phyloP scores from a whole-genome alignment of 2,888 invertebrate genomes.

The Brenthis daphne region DNA sequence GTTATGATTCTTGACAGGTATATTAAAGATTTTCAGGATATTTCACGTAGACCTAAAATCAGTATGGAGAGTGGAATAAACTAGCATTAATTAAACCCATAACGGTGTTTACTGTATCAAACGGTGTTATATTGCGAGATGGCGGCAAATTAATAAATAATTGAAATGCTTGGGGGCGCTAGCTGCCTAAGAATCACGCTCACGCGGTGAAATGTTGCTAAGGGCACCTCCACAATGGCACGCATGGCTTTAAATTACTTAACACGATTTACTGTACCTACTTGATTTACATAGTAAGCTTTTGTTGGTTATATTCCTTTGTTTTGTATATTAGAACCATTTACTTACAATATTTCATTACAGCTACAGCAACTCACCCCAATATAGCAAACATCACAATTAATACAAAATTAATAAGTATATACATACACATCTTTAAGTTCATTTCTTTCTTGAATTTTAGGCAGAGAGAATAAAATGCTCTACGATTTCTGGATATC shows the following conservation, averaged over 20 bases:
- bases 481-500: too few species aligned
- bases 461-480: too few species aligned
- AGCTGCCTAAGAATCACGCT: slow-evolving; percentile 59
- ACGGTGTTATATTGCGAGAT: slow-evolving; percentile 47
- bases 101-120: slow-evolving; percentile 41
- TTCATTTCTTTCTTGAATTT: too few species aligned
- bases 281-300: slow-evolving; percentile 7
- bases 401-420: too few species aligned
- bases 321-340: neutral
- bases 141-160: slow-evolving; percentile 65
- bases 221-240: slow-evolving; percentile 35
- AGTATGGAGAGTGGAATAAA: slow-evolving; percentile 27
- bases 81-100: slow-evolving; percentile 40
- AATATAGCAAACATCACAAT: too few species aligned
- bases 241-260: slow-evolving; percentile 2
- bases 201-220: slow-evolving; percentile 42
- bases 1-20: too few species aligned
- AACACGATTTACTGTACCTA: slow-evolving; percentile 10
- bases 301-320: slow-evolving; percentile 2
- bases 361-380: too few species aligned
- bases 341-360: too few species aligned
- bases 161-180: slow-evolving; percentile 65
- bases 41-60: slow-evolving; percentile 10
- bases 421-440: too few species aligned
- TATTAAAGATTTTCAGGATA: too few species aligned